A percentile compares a stretch with the other conserved stretches of the same genome.
Conservation (phyloP, 2,888 invertebrate species). For the Sepioteuthis lessoniana region DNA sequence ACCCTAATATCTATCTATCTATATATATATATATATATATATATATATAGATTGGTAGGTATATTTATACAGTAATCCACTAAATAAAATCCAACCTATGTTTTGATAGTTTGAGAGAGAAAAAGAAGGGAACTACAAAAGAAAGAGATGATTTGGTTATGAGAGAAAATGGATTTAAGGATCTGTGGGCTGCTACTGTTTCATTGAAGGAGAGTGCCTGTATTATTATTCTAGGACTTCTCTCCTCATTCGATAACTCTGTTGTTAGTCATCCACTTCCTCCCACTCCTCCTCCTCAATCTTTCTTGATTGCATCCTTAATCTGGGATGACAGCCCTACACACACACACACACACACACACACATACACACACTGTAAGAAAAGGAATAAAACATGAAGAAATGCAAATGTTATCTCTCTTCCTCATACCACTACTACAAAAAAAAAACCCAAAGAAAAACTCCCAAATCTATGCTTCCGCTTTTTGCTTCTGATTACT, state of each 20-base stretch:
- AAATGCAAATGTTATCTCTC: not conserved
- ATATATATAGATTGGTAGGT: too few relatives aligned
- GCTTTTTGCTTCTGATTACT: too few relatives aligned
- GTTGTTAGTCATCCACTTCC: not conserved
- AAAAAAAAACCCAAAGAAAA: too few relatives aligned
- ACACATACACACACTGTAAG: not conserved
- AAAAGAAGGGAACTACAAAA: not conserved
- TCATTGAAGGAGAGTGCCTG: not conserved
- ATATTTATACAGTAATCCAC: not conserved
- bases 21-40: too few relatives aligned
- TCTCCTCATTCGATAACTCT: not conserved
- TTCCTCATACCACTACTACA: not conserved
- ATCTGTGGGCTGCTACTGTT: not conserved
- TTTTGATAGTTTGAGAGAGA: not conserved
- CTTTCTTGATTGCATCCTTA: constrained; percentile 20
- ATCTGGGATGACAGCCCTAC: not conserved
- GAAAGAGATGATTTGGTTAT: not conserved
- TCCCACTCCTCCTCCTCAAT: not conserved
- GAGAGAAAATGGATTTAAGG: not conserved
- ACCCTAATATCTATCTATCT: too few relatives aligned
- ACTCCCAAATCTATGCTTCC: too few relatives aligned
- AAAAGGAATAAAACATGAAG: not conserved
- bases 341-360: too few relatives aligned
- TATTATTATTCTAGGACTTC: not conserved
- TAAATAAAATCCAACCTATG: not conserved